A percentile compares a stretch with the other conserved stretches of the same genome.
Conservation (phyloP, 1,140 invertebrate species). For the Drosophila yakuba region DNA sequence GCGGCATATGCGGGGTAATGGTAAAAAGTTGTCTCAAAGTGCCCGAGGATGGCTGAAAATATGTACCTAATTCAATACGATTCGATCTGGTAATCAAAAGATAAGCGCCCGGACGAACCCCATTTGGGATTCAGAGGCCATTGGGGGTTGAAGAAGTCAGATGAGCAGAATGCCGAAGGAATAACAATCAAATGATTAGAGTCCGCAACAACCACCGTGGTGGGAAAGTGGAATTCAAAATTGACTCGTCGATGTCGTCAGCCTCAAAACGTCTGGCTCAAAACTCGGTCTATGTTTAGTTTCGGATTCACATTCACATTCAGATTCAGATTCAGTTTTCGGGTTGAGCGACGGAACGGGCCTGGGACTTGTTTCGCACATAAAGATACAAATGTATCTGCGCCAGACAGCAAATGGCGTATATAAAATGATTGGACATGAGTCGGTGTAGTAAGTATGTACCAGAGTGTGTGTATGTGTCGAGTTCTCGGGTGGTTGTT, state of each 20-base stretch:
- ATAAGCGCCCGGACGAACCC: slow-evolving; percentile 48
- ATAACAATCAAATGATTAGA: slow-evolving; percentile 79
- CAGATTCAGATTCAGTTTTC: slow-evolving; percentile 11
- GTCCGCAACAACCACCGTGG: slow-evolving; percentile 49
- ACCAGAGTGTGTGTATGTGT: slow-evolving; percentile 16
- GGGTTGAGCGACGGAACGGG: slow-evolving; percentile 9
- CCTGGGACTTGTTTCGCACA: slow-evolving; percentile 77
- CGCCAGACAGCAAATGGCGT: slow-evolving; percentile 81
- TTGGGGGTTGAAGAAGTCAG: slow-evolving; percentile 24
- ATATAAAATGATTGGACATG: slow-evolving; percentile 83
- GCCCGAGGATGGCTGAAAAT: slow-evolving; percentile 25
- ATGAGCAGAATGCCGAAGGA: slow-evolving; percentile 63
- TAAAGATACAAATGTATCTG: slow-evolving; percentile 83
- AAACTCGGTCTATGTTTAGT: slow-evolving; percentile 1
- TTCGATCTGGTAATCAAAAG: slow-evolving; percentile 79
- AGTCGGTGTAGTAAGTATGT: slow-evolving; percentile 33
- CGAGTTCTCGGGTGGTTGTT: slow-evolving; percentile 61
- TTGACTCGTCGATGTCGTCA: slow-evolving; percentile 70
- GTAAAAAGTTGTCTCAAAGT: slow-evolving; percentile 48
- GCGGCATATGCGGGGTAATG: slow-evolving; percentile 47
- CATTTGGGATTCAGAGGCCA: not conserved
- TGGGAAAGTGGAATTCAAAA: slow-evolving; percentile 73
- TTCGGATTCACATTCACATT: slow-evolving; percentile 16
- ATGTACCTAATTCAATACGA: slow-evolving; percentile 77
- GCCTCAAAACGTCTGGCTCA: slow-evolving; percentile 10